Conservation (phyloP, 2,888 invertebrate genomes). For the Lochmaea crataegi region DNA sequence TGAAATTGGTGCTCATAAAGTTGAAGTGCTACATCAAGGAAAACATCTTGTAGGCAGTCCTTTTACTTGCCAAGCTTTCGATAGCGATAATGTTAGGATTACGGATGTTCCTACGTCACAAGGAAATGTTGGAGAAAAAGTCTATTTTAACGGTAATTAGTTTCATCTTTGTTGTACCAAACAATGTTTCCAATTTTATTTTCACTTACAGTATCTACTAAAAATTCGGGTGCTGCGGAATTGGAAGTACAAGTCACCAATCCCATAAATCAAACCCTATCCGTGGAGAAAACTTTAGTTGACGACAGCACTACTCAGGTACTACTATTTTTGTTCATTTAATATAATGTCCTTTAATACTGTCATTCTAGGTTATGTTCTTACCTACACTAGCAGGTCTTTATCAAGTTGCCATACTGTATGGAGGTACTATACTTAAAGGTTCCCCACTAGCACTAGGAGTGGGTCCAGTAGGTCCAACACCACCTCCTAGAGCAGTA, state of each 20-base stretch:
- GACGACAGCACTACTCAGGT: constrained; percentile 80
- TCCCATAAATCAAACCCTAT: constrained; percentile 85
- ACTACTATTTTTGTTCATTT: constrained; percentile 53
- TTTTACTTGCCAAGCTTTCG: constrained; percentile 92
- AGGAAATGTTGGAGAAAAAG: constrained; percentile 84
- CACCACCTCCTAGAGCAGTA: constrained; percentile 70
- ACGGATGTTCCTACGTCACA: constrained; percentile 81
- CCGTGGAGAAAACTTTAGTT: constrained; percentile 79
- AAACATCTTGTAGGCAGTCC: constrained; percentile 94
- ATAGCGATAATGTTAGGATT: constrained; percentile 84
- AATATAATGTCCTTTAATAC: neutral
- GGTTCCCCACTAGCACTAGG: constrained; percentile 70
- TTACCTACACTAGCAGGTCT: constrained; percentile 86
- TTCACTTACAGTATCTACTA: constrained; percentile 52
- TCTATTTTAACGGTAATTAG: constrained; percentile 79
- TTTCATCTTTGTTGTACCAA: neutral
- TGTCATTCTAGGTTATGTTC: constrained; percentile 80
- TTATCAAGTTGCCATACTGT: constrained; percentile 75
- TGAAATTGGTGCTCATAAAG: constrained; percentile 73
- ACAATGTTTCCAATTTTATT: neutral
- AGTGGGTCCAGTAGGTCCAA: constrained; percentile 73
- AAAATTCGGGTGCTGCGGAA: constrained; percentile 86
- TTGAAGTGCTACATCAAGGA: constrained; percentile 91
- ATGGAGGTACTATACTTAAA: constrained; percentile 73
- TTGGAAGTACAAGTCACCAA: constrained; percentile 89